Percentiles rank a stretch among this genome's conserved stretches.
Evolutionary conservation across 2,113 vertebrate species (phyloP).

Genomic region (Hydrochoerus hydrochaeris): DNA sequence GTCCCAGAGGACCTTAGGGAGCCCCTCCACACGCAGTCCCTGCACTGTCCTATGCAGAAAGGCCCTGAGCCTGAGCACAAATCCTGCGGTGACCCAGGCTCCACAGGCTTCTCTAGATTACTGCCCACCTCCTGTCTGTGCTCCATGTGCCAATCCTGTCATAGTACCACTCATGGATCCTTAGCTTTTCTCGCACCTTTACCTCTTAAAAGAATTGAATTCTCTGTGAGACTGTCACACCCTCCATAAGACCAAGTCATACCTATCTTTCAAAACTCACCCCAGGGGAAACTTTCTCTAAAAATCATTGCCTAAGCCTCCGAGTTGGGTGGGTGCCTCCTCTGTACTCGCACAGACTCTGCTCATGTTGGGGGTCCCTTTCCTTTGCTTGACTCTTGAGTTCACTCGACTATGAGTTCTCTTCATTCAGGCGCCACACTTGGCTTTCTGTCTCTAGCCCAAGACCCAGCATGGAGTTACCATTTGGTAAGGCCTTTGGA

Average conservation of each 20-base stretch:
- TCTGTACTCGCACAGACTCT: not conserved
- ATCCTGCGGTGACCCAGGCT: not conserved
- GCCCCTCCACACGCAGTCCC: not conserved
- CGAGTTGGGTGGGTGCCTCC: not conserved
- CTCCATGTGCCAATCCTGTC: not conserved
- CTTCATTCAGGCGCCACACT: not conserved
- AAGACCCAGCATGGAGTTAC: conserved; percentile 18
- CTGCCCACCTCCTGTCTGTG: not conserved
- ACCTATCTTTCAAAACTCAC: not conserved
- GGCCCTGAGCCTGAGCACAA: not conserved
- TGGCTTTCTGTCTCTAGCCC: not conserved
- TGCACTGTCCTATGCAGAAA: not conserved
- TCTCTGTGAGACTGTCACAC: not conserved
- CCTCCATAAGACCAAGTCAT: not conserved
- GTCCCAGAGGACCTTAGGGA: not conserved
- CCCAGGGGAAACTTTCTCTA: not conserved
- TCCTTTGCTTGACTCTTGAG: conserved; percentile 12
- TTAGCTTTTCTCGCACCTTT: conserved; percentile 15
- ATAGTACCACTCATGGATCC: not conserved
- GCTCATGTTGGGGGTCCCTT: not conserved
- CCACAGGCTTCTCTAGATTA: not conserved
- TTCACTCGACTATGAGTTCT: conserved; percentile 10
- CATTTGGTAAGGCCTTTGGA: not conserved
- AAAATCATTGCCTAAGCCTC: not conserved
- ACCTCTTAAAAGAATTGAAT: not conserved